A percentile compares a stretch with the other conserved stretches of the same genome.
These are phyloP conservation scores for Phaetusa simplex DNA, from an alignment of 2,113 vertebrate species.

Conservation along the genomic window DNA sequence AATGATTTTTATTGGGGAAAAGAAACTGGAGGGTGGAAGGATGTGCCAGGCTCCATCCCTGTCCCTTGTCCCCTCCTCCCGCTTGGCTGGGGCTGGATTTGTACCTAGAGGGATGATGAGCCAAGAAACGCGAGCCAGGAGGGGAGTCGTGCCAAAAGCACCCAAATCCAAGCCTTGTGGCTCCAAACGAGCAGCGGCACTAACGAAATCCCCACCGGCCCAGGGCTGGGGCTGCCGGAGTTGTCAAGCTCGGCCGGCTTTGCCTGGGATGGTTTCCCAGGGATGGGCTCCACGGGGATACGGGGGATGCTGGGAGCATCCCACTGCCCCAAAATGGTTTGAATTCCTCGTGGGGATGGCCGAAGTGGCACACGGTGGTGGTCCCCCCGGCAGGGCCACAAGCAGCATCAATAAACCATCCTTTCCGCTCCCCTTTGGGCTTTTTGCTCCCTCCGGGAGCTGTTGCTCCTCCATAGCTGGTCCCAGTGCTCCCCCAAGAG, in stretches of 20 bases:
- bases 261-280: not conserved
- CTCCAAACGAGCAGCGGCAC: not conserved
- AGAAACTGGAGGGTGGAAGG: not conserved
- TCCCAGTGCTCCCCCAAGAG: not conserved
- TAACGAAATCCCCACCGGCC: not conserved
- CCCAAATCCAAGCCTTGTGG: not conserved
- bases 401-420: not conserved
- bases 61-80: not conserved
- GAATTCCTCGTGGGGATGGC: rapidly evolving
- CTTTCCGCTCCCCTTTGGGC: not conserved
- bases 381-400: not conserved
- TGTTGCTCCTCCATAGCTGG: not conserved
- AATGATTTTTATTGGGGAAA: not conserved
- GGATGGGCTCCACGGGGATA: not conserved
- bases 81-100: not conserved
- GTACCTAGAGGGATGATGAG: not conserved
- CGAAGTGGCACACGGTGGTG: rapidly evolving
- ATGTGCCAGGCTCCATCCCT: not conserved
- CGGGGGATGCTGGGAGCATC: not conserved
- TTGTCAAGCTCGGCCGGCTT: not conserved
- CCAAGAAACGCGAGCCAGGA: not conserved
- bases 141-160: not conserved
- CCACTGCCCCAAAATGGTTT: not conserved
- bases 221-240: not conserved
- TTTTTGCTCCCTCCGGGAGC: not conserved